Conservation (phyloP, 2,888 invertebrate genomes). For the Alviniconcha strummeri region DNA sequence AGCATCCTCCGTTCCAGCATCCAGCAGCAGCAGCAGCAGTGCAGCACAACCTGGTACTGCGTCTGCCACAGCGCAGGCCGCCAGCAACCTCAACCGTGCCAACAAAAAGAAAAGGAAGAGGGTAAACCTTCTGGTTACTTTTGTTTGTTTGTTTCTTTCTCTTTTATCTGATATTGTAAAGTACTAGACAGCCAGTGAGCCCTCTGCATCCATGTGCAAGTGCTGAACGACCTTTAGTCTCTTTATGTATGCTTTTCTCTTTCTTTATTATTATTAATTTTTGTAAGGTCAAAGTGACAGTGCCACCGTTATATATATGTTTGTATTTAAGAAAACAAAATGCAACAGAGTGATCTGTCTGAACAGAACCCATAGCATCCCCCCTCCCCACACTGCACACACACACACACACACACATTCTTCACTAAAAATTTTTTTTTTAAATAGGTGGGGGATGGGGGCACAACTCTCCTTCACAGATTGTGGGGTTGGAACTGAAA, state of each 20-base stretch:
- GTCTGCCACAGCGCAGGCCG: not conserved
- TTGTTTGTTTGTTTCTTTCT: too few relatives aligned
- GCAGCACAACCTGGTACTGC: not conserved
- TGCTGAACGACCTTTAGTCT: not conserved
- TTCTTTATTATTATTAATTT: not conserved
- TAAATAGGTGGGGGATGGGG: too few relatives aligned
- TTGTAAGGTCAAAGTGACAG: not conserved
- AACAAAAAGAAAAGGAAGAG: slow-evolving; percentile 40
- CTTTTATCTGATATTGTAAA: too few relatives aligned
- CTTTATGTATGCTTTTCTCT: not conserved
- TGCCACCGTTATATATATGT: too few relatives aligned
- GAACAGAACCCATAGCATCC: too few relatives aligned
- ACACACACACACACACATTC: too few relatives aligned
- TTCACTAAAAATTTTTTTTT: too few relatives aligned
- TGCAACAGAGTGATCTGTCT: too few relatives aligned
- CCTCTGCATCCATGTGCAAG: not conserved
- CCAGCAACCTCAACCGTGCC: not conserved
- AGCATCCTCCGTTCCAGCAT: not conserved
- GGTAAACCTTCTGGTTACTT: slow-evolving; percentile 1
- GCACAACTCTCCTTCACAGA: too few relatives aligned
- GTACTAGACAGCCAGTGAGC: not conserved
- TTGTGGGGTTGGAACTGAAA: too few relatives aligned
- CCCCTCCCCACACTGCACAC: too few relatives aligned
- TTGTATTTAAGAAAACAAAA: too few relatives aligned
- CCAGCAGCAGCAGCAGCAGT: not conserved